Conservation (phyloP, 2,113 vertebrate species). For the Murina feae region DNA sequence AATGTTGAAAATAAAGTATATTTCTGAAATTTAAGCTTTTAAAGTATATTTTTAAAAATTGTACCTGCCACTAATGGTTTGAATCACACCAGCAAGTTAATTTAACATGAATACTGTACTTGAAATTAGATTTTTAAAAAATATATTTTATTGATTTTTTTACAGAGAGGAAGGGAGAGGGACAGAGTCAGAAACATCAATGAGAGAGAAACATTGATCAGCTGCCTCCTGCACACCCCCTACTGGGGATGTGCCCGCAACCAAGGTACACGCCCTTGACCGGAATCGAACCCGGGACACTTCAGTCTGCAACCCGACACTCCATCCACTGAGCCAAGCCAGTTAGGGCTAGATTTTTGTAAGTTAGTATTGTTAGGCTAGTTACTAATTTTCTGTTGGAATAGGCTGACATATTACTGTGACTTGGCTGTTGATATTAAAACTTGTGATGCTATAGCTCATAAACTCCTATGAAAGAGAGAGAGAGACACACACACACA, state of each 20-base stretch:
- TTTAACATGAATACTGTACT: background rate
- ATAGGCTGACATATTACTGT: background rate
- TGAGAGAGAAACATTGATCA: too few species aligned
- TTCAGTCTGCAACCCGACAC: too few species aligned
- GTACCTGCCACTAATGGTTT: background rate
- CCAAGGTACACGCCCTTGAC: too few species aligned
- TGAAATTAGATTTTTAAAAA: background rate
- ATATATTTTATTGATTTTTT: too few species aligned
- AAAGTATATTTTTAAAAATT: constrained; percentile 4
- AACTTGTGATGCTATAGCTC: background rate
- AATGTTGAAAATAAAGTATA: background rate
- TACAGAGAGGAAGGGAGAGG: too few species aligned
- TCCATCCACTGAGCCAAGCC: too few species aligned
- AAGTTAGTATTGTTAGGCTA: background rate
- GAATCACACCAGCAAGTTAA: background rate
- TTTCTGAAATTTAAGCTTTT: constrained; percentile 1
- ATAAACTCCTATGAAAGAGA: too few species aligned
- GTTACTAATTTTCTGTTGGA: background rate
- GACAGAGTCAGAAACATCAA: too few species aligned
- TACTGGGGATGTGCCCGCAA: too few species aligned
- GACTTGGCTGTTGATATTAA: background rate
- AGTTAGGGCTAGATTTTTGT: background rate
- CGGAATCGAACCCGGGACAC: too few species aligned
- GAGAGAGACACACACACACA: too few species aligned
- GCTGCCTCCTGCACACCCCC: too few species aligned